phyloP scores from a whole-genome alignment of 1,140 invertebrate genomes.

The Planococcus citri region DNA sequence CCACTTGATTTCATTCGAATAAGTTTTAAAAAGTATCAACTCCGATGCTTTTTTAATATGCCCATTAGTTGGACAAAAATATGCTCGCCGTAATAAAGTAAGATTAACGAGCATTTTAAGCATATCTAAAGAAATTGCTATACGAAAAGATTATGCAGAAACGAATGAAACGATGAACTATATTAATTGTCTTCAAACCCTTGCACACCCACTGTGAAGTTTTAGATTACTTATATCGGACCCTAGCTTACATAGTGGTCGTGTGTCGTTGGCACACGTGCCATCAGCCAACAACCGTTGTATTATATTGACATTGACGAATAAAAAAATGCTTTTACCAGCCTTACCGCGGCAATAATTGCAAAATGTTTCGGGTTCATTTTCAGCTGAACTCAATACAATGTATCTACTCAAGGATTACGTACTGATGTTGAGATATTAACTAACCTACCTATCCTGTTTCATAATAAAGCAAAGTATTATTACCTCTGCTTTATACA shows the following conservation, averaged over 20 bases:
- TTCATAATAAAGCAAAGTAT: too few relatives aligned
- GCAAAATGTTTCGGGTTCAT: not conserved
- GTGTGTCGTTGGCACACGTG: not conserved
- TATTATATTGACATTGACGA: not conserved
- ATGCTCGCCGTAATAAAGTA: not conserved
- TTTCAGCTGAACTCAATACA: too few relatives aligned
- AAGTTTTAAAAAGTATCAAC: too few relatives aligned
- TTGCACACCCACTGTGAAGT: not conserved
- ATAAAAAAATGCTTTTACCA: not conserved
- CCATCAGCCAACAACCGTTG: not conserved
- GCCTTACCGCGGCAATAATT: not conserved
- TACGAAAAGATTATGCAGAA: not conserved
- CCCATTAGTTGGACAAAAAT: not conserved
- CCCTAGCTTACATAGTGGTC: not conserved
- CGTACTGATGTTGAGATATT: too few relatives aligned
- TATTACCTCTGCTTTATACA: too few relatives aligned
- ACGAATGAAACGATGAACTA: not conserved
- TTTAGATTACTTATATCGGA: not conserved
- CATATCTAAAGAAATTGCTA: not conserved
- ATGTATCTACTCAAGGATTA: too few relatives aligned
- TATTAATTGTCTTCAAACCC: not conserved
- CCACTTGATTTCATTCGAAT: too few relatives aligned
- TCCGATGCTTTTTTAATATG: not conserved
- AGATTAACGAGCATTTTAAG: not conserved
- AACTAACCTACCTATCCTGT: too few relatives aligned